A percentile compares a stretch with the other conserved stretches of the same genome.
These are phyloP conservation scores for Drosophila mimetica DNA, from an alignment of 2,888 invertebrate genomes.

Conservation along the genomic window DNA sequence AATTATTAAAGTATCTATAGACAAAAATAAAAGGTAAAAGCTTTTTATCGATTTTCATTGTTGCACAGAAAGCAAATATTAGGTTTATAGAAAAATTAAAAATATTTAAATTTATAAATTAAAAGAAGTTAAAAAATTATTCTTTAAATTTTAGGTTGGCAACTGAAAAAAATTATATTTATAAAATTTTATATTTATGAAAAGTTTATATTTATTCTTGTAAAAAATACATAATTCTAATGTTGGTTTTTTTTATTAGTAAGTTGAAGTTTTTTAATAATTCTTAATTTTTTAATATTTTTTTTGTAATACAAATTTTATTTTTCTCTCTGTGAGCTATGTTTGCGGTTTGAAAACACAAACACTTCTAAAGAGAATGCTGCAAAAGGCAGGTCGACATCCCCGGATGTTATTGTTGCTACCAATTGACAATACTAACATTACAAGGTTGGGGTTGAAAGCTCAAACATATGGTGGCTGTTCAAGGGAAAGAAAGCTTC, in stretches of 20 bases:
- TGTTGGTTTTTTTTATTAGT: too few relatives aligned
- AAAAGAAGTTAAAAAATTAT: too few relatives aligned
- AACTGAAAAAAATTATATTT: too few relatives aligned
- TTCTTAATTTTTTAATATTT: background rate
- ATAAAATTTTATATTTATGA: too few relatives aligned
- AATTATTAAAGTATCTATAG: conserved; percentile 66
- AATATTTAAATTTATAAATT: background rate
- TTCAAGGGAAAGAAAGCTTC: conserved; percentile 34
- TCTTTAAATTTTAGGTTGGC: too few relatives aligned
- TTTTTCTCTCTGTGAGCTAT: conserved; percentile 21
- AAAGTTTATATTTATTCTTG: too few relatives aligned
- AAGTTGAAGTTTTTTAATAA: background rate
- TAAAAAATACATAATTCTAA: too few relatives aligned
- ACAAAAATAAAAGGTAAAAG: conserved; percentile 41
- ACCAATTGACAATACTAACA: conserved; percentile 39
- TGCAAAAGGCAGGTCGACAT: conserved; percentile 28
- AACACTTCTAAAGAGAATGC: conserved; percentile 36
- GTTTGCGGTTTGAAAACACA: conserved; percentile 47
- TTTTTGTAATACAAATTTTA: too few relatives aligned
- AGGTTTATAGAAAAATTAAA: too few relatives aligned
- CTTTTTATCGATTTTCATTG: conserved; percentile 66
- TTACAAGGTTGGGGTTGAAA: conserved; percentile 75
- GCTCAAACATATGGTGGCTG: conserved; percentile 66
- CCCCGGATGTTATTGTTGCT: conserved; percentile 41
- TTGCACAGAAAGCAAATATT: background rate